These are phyloP conservation scores for Ganaspis sp. DNA, from an alignment of 1,140 invertebrate genomes.

Conservation along the genomic window DNA sequence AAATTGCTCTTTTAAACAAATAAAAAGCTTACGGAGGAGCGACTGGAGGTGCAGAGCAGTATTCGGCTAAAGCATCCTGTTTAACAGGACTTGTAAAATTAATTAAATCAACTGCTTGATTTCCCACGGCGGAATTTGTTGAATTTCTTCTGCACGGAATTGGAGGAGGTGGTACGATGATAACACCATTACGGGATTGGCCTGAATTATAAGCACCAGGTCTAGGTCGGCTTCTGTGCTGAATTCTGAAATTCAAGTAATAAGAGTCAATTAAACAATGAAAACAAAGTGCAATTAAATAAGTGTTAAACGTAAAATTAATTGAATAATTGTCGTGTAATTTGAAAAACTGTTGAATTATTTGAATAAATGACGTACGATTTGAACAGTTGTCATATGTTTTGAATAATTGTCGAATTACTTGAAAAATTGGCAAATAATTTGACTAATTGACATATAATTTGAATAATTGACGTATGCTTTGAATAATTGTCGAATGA, in stretches of 20 bases:
- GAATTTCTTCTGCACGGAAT: slow-evolving; percentile 75
- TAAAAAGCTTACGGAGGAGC: slow-evolving; percentile 64
- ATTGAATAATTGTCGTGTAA: slow-evolving; percentile 26
- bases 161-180: slow-evolving; percentile 77
- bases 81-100: slow-evolving; percentile 82
- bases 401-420: too few species aligned
- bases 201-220: slow-evolving; percentile 75
- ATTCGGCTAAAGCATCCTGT: slow-evolving; percentile 68
- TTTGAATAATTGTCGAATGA: slow-evolving; percentile 29
- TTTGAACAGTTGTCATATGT: too few species aligned
- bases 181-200: slow-evolving; percentile 69
- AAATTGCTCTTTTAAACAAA: not conserved
- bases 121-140: slow-evolving; percentile 74
- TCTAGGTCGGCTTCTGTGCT: slow-evolving; percentile 75
- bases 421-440: slow-evolving; percentile 22
- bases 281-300: slow-evolving; percentile 2
- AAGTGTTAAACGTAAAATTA: too few species aligned
- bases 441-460: not conserved
- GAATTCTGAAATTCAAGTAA: slow-evolving; percentile 56
- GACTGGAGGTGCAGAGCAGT: slow-evolving; percentile 65
- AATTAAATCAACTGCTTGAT: slow-evolving; percentile 81
- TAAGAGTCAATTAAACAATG: not conserved
- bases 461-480: too few species aligned
- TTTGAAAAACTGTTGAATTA: not conserved
- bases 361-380: too few species aligned